These are phyloP conservation scores for Pseudoips prasinana DNA, from an alignment of 2,888 invertebrate species.

Conservation along the genomic window DNA sequence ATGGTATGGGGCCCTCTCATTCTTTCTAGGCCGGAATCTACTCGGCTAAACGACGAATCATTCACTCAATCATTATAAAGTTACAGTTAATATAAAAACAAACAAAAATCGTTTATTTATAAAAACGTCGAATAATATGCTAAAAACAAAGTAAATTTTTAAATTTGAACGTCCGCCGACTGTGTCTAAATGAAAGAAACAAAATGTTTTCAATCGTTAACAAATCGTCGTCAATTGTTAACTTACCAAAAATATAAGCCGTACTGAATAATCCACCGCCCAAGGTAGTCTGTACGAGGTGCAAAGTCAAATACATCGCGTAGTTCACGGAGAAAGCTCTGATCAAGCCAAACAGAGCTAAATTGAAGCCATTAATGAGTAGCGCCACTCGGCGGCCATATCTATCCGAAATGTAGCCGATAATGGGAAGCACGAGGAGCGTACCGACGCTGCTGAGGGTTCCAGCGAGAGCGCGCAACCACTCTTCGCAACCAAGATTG, in stretches of 20 bases:
- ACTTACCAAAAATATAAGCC: conserved; percentile 65
- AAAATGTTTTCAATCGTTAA: too few species aligned
- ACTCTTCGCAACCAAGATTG: conserved; percentile 84
- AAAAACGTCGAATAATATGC: too few species aligned
- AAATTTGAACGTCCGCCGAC: too few species aligned
- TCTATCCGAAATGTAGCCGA: conserved; percentile 86
- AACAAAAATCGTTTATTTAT: too few species aligned
- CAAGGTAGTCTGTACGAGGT: conserved; percentile 77
- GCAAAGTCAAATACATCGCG: conserved; percentile 75
- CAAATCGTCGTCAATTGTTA: too few species aligned
- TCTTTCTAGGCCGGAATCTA: too few species aligned
- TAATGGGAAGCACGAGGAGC: conserved; percentile 85
- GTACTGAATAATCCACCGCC: conserved; percentile 80
- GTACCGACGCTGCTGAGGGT: conserved; percentile 87
- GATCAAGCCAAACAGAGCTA: conserved; percentile 71
- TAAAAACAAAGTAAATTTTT: too few species aligned
- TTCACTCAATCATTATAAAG: too few species aligned
- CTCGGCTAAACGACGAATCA: too few species aligned
- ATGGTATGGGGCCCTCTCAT: too few species aligned
- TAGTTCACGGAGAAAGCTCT: conserved; percentile 81
- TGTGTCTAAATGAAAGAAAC: too few species aligned
- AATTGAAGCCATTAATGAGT: conserved; percentile 65
- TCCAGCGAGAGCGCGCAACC: conserved; percentile 87
- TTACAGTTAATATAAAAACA: too few species aligned
- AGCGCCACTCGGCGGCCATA: conserved; percentile 78